phyloP scores from a whole-genome alignment of 2,888 invertebrate species.

The Drosophila demipolita region DNA sequence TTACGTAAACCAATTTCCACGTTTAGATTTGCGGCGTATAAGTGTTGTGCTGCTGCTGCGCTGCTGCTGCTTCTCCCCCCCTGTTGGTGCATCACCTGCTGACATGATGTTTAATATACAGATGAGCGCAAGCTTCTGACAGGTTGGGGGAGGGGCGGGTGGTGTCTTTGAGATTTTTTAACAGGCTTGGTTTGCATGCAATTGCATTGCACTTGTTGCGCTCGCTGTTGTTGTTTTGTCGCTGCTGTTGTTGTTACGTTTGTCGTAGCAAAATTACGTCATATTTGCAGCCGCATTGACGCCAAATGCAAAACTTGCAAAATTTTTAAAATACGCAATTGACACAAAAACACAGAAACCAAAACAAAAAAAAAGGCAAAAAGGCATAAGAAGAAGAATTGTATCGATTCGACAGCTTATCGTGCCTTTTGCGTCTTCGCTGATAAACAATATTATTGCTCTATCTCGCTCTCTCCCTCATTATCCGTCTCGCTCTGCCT shows the following conservation, averaged over 20 bases:
- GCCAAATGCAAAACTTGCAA: conserved; percentile 55
- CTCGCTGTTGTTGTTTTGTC: conserved; percentile 14
- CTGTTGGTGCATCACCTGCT: conserved; percentile 36
- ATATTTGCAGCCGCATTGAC: conserved; percentile 60
- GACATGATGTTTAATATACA: conserved; percentile 50
- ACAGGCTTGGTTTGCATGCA: conserved; percentile 43
- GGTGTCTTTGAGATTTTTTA: neutral
- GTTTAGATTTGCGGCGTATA: conserved; percentile 78
- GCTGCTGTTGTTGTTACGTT: conserved; percentile 40
- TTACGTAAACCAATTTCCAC: conserved; percentile 85
- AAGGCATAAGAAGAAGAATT: neutral
- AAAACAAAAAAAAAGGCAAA: conserved; percentile 17
- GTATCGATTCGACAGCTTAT: conserved; percentile 38
- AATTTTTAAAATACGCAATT: conserved; percentile 67
- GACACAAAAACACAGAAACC: conserved; percentile 25
- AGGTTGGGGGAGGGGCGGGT: conserved; percentile 1
- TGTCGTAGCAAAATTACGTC: conserved; percentile 67
- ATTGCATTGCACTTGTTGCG: conserved; percentile 65
- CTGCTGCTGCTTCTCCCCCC: conserved; percentile 54
- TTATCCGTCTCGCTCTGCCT: neutral
- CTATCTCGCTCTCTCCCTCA: conserved; percentile 1
- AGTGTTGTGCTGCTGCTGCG: conserved; percentile 46
- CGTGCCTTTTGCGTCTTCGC: conserved; percentile 28
- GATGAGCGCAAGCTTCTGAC: conserved; percentile 24
- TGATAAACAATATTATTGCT: conserved; percentile 49